These are phyloP conservation scores for Julus scanicus DNA, from an alignment of 2,888 invertebrate genomes.

Conservation along the genomic window DNA sequence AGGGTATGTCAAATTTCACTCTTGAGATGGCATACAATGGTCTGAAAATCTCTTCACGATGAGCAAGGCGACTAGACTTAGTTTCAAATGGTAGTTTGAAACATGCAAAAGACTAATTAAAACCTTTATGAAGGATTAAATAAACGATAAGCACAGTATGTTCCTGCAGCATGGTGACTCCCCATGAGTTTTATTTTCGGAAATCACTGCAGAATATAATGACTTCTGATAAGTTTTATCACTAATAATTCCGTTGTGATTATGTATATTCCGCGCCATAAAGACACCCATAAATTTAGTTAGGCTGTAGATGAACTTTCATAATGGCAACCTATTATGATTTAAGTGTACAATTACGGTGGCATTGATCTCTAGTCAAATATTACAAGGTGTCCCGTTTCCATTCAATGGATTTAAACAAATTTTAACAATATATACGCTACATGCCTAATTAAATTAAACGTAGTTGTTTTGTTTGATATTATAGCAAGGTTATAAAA, in stretches of 20 bases:
- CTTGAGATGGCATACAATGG: background rate
- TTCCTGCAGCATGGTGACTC: background rate
- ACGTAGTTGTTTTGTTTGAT: too few relatives aligned
- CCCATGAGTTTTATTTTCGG: background rate
- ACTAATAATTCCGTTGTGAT: slow-evolving; percentile 19
- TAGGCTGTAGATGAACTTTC: slow-evolving; percentile 7
- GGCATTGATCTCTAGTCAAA: background rate
- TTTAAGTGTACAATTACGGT: background rate
- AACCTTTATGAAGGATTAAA: background rate
- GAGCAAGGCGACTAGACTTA: background rate
- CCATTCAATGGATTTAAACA: too few relatives aligned
- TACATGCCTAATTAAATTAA: too few relatives aligned
- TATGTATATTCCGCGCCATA: background rate
- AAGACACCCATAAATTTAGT: background rate
- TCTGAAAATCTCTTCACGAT: background rate
- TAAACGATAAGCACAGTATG: background rate
- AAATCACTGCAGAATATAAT: slow-evolving; percentile 20
- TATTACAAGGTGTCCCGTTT: slow-evolving; percentile 7
- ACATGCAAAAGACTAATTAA: background rate
- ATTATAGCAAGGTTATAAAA: too few relatives aligned
- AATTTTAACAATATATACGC: background rate
- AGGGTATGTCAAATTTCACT: background rate
- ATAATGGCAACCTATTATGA: slow-evolving; percentile 35
- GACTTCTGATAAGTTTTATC: slow-evolving; percentile 18
- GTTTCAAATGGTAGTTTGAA: background rate